phyloP scores from a whole-genome alignment of 2,888 invertebrate species.

The Hecatera dysodea region DNA sequence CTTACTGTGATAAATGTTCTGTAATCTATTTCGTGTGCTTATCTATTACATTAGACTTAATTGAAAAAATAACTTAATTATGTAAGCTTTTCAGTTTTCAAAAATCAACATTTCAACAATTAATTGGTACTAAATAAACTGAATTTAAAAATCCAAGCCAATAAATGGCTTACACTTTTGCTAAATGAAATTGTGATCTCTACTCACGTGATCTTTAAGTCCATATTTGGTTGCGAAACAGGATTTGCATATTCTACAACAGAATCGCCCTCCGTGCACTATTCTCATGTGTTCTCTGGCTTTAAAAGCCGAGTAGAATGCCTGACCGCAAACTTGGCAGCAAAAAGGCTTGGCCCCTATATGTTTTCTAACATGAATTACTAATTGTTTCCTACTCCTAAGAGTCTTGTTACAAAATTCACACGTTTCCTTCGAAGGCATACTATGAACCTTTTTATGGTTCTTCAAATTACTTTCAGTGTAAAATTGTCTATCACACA shows the following conservation, averaged over 20 bases:
- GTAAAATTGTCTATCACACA: conserved; percentile 86
- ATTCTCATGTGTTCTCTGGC: conserved; percentile 78
- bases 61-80: conserved; percentile 28
- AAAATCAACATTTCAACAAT: conserved; percentile 6
- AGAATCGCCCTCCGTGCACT: conserved; percentile 81
- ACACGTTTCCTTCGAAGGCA: conserved; percentile 78
- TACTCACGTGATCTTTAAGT: conserved; percentile 78
- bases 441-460: conserved; percentile 81
- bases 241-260: conserved; percentile 81
- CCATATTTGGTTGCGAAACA: conserved; percentile 75
- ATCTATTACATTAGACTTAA: conserved; percentile 12
- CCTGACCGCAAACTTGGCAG: conserved; percentile 79
- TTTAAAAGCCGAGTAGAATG: conserved; percentile 78
- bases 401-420: conserved; percentile 81
- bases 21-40: conserved; percentile 24
- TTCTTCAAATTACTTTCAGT: conserved; percentile 80
- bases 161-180: conserved; percentile 44
- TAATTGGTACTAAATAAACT: conserved; percentile 1
- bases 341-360: conserved; percentile 81
- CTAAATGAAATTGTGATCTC: conserved; percentile 78
- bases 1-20: neutral
- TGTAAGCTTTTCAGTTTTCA: neutral
- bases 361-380: conserved; percentile 84
- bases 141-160: conserved; percentile 26
- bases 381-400: conserved; percentile 79